A percentile compares a stretch with the other conserved stretches of the same genome.
These are phyloP conservation scores for Mythimna vitellina DNA, from an alignment of 2,888 invertebrate genomes.

Conservation along the genomic window DNA sequence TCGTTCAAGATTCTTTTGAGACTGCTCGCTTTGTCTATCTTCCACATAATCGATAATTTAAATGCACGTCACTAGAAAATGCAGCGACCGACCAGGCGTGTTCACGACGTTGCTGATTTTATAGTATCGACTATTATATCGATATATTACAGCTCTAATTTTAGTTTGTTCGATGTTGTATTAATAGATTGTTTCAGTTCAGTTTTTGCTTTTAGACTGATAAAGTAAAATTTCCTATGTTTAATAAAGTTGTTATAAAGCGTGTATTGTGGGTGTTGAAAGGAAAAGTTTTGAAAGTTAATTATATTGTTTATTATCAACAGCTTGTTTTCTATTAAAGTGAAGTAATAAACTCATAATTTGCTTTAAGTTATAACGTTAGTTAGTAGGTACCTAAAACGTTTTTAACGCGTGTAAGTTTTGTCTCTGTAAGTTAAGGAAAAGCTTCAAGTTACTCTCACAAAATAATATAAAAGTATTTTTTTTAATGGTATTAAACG, in stretches of 20 bases:
- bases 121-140: conserved; percentile 60
- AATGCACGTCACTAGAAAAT: conserved; percentile 74
- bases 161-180: conserved; percentile 49
- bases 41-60: conserved; percentile 75
- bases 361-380: conserved; percentile 1
- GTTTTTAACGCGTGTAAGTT: neutral
- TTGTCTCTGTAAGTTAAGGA: neutral
- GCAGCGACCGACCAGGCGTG: conserved; percentile 59
- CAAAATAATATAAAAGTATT: no score
- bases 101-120: conserved; percentile 60
- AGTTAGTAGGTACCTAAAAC: neutral
- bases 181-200: conserved; percentile 48
- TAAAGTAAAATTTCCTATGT: conserved; percentile 5
- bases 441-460: no score
- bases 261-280: neutral
- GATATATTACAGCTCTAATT: conserved; percentile 54
- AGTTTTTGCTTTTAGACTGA: conserved; percentile 25
- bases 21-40: conserved; percentile 75
- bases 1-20: conserved; percentile 71
- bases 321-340: conserved; percentile 27
- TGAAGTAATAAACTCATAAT: neutral
- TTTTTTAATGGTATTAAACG: no score
- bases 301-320: conserved; percentile 5
- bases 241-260: conserved; percentile 23
- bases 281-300: conserved; percentile 19